Conservation (phyloP, 1,140 invertebrate genomes). For the Contarinia nasturtii region DNA sequence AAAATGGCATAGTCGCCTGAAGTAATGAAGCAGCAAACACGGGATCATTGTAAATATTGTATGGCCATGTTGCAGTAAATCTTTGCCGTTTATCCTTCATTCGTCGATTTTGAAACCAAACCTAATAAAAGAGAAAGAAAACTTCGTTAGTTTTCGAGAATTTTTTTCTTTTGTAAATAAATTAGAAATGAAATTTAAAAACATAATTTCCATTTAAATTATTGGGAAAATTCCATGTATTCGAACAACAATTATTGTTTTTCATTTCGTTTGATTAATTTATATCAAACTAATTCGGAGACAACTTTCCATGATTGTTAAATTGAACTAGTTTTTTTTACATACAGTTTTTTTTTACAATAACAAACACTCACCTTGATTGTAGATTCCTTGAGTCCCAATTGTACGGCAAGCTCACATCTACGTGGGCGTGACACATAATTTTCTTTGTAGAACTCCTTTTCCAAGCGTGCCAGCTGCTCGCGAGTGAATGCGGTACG, state of each 20-base stretch:
- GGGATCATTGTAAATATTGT: conserved; percentile 83
- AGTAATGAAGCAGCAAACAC: conserved; percentile 77
- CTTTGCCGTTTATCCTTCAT: conserved; percentile 97
- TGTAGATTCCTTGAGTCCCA: conserved; percentile 92
- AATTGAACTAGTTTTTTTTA: neutral
- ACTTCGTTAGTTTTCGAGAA: neutral
- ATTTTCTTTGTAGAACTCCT: conserved; percentile 94
- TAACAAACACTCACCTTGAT: conserved; percentile 63
- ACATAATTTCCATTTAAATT: no score
- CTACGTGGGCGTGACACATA: conserved; percentile 89
- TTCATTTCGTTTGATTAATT: no score
- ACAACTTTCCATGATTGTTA: no score
- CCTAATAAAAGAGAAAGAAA: conserved; percentile 35
- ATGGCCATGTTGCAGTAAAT: conserved; percentile 85
- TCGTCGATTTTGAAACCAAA: conserved; percentile 96
- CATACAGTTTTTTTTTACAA: neutral
- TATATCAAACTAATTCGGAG: no score
- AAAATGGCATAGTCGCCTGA: conserved; percentile 54
- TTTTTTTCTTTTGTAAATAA: no score
- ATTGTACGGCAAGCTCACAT: conserved; percentile 84
- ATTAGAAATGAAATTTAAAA: no score
- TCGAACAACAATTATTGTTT: no score
- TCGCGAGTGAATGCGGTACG: conserved; percentile 94
- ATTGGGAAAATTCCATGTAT: no score
- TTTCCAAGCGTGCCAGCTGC: conserved; percentile 83